Evolutionary conservation across 2,888 invertebrate genomes (phyloP).

Genomic region (Boloria selene): DNA sequence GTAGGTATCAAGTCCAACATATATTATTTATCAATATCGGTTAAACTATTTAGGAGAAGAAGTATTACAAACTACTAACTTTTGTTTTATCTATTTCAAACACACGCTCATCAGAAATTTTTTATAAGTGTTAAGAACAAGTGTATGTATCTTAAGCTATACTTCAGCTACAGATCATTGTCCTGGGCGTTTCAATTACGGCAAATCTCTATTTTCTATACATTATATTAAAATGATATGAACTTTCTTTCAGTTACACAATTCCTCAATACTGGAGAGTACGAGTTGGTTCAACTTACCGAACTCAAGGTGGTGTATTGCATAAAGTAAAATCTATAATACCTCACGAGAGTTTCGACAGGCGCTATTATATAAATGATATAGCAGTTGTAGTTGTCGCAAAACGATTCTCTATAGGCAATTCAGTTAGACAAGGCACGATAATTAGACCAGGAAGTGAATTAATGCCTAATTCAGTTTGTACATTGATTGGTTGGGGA

Average conservation of each 20-base stretch:
- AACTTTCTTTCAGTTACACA: conserved; percentile 58
- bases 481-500: conserved; percentile 71
- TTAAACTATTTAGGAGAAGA: too few relatives aligned
- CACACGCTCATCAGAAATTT: too few relatives aligned
- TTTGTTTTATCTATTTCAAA: too few relatives aligned
- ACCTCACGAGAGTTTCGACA: conserved; percentile 62
- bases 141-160: too few relatives aligned
- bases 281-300: conserved; percentile 68
- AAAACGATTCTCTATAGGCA: conserved; percentile 55
- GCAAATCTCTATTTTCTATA: not conserved
- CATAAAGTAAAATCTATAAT: conserved; percentile 64
- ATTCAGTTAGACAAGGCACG: conserved; percentile 64
- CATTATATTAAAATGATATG: not conserved
- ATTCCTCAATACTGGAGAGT: conserved; percentile 66
- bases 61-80: too few relatives aligned
- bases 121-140: too few relatives aligned
- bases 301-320: conserved; percentile 61
- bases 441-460: conserved; percentile 64
- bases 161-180: too few relatives aligned
- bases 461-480: conserved; percentile 56
- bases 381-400: conserved; percentile 62
- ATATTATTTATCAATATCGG: too few relatives aligned
- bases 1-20: too few relatives aligned
- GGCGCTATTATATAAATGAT: conserved; percentile 64
- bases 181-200: not conserved